These are phyloP conservation scores for Egretta garzetta DNA, from an alignment of 2,113 vertebrate genomes.

Conservation along the genomic window DNA sequence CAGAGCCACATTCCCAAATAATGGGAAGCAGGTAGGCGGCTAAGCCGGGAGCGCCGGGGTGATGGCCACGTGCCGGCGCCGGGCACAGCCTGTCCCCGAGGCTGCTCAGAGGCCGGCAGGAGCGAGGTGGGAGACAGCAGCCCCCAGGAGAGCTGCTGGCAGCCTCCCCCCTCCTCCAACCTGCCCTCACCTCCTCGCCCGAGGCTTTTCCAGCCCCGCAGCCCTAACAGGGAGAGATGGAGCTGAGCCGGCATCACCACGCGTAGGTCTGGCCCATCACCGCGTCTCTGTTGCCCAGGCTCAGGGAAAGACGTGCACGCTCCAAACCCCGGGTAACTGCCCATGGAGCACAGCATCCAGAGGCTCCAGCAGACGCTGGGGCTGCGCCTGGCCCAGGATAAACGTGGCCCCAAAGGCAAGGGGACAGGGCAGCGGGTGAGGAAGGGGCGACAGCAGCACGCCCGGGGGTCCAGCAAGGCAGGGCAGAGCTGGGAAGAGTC, in stretches of 20 bases:
- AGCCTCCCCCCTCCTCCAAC: too few relatives aligned
- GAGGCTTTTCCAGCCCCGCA: not conserved
- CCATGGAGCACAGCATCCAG: not conserved
- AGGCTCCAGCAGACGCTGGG: not conserved
- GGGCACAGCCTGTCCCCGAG: not conserved
- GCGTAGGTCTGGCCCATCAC: not conserved
- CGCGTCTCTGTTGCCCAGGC: not conserved
- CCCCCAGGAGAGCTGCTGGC: not conserved
- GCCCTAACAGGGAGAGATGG: not conserved
- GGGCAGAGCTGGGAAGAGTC: not conserved
- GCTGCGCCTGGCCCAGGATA: not conserved
- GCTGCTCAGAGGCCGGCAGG: not conserved
- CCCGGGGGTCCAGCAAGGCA: not conserved
- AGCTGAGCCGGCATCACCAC: accelerated
- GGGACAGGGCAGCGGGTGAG: not conserved
- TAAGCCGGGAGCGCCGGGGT: not conserved
- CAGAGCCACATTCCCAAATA: conserved; percentile 32
- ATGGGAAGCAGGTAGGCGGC: conserved; percentile 33
- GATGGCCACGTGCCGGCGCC: accelerated
- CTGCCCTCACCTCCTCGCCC: not conserved
- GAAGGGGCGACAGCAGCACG: accelerated
- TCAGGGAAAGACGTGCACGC: accelerated
- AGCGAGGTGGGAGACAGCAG: not conserved
- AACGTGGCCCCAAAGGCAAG: not conserved
- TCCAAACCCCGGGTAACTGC: accelerated